phyloP scores from a whole-genome alignment of 2,888 invertebrate species.

The Seira ritae region DNA sequence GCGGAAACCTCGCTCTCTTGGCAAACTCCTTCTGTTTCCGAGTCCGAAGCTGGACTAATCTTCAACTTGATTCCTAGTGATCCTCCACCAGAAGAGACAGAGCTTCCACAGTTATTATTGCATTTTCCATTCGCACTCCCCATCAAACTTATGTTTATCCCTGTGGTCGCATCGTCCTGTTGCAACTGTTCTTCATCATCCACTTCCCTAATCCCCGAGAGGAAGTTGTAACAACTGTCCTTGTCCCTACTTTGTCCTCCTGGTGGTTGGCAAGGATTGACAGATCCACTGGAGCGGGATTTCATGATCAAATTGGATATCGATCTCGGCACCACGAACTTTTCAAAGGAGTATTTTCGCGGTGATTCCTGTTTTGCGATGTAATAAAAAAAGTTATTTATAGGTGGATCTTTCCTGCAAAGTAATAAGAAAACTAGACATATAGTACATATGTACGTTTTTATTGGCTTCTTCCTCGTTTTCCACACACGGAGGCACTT shows the following conservation, averaged over 20 bases:
- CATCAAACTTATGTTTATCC: background rate
- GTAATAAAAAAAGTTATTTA: too few species aligned
- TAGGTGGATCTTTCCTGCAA: too few species aligned
- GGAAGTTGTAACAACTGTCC: conserved; percentile 53
- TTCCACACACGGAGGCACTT: conserved; percentile 17
- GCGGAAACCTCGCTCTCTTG: background rate
- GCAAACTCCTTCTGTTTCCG: background rate
- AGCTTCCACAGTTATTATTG: background rate
- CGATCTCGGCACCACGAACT: conserved; percentile 55
- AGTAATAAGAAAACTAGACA: too few species aligned
- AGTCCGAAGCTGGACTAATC: conserved; percentile 21
- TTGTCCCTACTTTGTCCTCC: conserved; percentile 51
- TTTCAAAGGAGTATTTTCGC: conserved; percentile 36
- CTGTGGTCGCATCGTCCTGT: conserved; percentile 33
- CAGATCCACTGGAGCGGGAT: conserved; percentile 61
- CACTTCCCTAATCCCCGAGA: conserved; percentile 55
- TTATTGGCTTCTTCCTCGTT: conserved; percentile 28
- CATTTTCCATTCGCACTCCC: background rate
- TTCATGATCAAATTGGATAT: conserved; percentile 63
- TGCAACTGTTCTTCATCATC: conserved; percentile 52
- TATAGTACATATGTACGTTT: conserved; percentile 33
- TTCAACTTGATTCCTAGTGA: conserved; percentile 4
- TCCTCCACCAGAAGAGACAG: conserved; percentile 4
- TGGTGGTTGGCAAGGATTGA: conserved; percentile 40
- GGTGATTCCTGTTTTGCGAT: conserved; percentile 53